A percentile compares a stretch with the other conserved stretches of the same genome.
Conservation (phyloP, 2,797 vertebrate genomes). For the Paguma larvata region DNA sequence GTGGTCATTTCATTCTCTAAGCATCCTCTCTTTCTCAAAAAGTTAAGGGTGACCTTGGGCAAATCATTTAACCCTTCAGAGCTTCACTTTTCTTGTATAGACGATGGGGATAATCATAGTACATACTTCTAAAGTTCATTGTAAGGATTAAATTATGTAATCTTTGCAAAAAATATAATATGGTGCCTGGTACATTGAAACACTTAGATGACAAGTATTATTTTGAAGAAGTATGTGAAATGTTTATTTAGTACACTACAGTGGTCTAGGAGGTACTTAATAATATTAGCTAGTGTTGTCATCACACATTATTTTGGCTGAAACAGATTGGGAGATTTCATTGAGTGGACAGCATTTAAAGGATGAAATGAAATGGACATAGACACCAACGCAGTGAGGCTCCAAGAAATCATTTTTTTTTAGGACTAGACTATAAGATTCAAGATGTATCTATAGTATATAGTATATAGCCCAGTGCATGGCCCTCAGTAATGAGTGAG, state of each 20-base stretch:
- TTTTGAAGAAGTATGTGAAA: not conserved
- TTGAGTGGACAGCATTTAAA: not conserved
- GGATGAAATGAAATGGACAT: not conserved
- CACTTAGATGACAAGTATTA: not conserved
- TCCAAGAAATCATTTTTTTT: not conserved
- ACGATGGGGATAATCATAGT: not conserved
- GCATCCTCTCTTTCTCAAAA: not conserved
- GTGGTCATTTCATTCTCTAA: not conserved
- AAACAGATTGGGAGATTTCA: not conserved
- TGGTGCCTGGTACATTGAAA: not conserved
- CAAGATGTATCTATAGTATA: not conserved
- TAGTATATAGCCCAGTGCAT: not conserved
- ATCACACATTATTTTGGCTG: conserved; percentile 29
- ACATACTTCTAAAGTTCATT: not conserved
- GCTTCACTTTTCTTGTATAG: not conserved
- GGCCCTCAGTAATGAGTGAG: not conserved
- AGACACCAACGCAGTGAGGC: not conserved
- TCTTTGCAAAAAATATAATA: conserved; percentile 7
- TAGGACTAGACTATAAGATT: not conserved
- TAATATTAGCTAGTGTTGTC: not conserved
- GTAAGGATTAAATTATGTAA: not conserved
- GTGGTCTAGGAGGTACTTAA: not conserved
- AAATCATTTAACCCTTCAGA: not conserved
- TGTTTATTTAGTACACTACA: not conserved
- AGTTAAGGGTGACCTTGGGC: not conserved